A percentile compares a stretch with the other conserved stretches of the same genome.
Conservation (phyloP, 2,797 vertebrate species). For the Lophius americanus region DNA sequence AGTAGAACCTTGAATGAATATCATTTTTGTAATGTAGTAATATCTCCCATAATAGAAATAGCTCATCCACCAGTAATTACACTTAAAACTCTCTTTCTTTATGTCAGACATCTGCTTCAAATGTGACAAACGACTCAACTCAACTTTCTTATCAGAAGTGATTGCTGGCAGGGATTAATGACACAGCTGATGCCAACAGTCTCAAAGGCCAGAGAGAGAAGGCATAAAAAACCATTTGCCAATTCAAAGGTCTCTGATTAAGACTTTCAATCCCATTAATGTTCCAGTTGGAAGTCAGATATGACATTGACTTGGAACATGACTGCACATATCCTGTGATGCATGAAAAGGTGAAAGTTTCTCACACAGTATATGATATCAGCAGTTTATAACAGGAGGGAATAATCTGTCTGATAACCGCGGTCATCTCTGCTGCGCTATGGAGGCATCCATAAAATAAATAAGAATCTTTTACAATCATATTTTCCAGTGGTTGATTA, state of each 20-base stretch:
- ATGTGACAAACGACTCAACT: not conserved
- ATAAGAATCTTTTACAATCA: not conserved
- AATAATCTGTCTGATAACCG: not conserved
- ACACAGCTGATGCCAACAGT: constrained; percentile 12
- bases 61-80: not conserved
- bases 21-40: too few relatives aligned
- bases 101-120: not conserved
- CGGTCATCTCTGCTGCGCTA: too few relatives aligned
- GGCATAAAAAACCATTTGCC: constrained; percentile 11
- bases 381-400: not conserved
- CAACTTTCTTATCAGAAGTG: constrained; percentile 36
- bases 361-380: not conserved
- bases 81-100: not conserved
- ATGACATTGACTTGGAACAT: not conserved
- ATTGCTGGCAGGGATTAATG: constrained; percentile 37
- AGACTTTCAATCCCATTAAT: not conserved
- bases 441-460: not conserved
- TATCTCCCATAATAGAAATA: not conserved
- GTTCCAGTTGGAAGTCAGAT: constrained; percentile 7
- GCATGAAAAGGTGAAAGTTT: not conserved
- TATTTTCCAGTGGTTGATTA: too few relatives aligned
- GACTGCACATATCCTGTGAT: not conserved
- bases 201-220: constrained; percentile 60
- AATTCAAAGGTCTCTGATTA: constrained; percentile 67
- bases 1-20: too few relatives aligned